These are phyloP conservation scores for Artibeus lituratus DNA, from an alignment of 2,797 vertebrate species.

Conservation along the genomic window DNA sequence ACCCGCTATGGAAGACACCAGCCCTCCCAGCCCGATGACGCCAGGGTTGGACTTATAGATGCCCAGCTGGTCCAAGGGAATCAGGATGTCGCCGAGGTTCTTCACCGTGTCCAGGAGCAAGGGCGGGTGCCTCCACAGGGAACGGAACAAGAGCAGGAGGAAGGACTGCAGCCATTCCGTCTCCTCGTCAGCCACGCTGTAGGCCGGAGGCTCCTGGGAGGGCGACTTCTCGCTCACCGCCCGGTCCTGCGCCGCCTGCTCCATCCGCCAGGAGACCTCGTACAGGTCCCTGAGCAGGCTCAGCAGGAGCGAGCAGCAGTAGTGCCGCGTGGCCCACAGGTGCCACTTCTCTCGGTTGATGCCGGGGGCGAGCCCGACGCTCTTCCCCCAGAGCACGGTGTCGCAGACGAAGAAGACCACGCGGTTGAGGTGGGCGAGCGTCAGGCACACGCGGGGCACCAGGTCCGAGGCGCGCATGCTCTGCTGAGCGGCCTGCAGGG, in stretches of 20 bases:
- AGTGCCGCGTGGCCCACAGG: slow-evolving; percentile 86
- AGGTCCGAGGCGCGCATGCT: slow-evolving; percentile 84
- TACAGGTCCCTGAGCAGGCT: slow-evolving; percentile 89
- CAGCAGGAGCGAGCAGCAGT: slow-evolving; percentile 89
- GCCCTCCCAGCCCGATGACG: slow-evolving; percentile 90
- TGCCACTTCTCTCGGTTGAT: slow-evolving; percentile 89
- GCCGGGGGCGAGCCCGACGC: slow-evolving; percentile 82
- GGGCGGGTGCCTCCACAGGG: slow-evolving; percentile 87
- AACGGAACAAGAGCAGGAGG: slow-evolving; percentile 83
- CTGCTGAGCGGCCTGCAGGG: slow-evolving; percentile 88
- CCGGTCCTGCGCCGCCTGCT: slow-evolving; percentile 76
- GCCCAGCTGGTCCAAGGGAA: slow-evolving; percentile 90
- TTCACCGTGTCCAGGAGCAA: slow-evolving; percentile 91
- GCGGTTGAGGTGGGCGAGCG: slow-evolving; percentile 88
- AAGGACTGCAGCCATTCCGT: slow-evolving; percentile 84
- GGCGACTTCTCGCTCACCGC: slow-evolving; percentile 70
- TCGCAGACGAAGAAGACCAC: slow-evolving; percentile 93
- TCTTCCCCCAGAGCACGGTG: slow-evolving; percentile 89
- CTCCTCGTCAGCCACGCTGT: slow-evolving; percentile 72
- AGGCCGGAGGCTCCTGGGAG: slow-evolving; percentile 47
- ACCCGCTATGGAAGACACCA: slow-evolving; percentile 93
- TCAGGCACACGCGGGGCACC: slow-evolving; percentile 90
- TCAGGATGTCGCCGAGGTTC: slow-evolving; percentile 93
- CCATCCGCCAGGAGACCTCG: slow-evolving; percentile 85
- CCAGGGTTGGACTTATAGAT: slow-evolving; percentile 89